These are phyloP conservation scores for Trichopria drosophilae DNA, from an alignment of 2,888 invertebrate species.

Conservation along the genomic window DNA sequence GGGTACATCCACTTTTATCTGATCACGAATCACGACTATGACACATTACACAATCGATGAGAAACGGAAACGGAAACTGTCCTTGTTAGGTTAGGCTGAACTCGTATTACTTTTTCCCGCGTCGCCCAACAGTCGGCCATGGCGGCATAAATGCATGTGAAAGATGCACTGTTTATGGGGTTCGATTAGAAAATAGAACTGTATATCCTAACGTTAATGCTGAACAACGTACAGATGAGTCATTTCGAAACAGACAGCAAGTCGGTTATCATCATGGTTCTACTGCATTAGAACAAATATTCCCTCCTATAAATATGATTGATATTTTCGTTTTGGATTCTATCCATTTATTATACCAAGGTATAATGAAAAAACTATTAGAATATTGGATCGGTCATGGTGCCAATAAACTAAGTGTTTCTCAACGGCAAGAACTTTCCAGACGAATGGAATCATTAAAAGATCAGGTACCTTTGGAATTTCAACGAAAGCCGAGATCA, in stretches of 20 bases:
- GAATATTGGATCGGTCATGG: no score
- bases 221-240: not conserved
- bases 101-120: no score
- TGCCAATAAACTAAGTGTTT: not conserved
- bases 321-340: slow-evolving; percentile 24
- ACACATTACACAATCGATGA: no score
- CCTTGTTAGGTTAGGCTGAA: no score
- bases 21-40: no score
- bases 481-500: slow-evolving; percentile 29
- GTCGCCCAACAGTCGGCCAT: no score
- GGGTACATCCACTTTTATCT: no score
- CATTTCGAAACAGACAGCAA: not conserved
- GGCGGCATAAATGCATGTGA: no score
- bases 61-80: no score
- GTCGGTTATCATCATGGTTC: not conserved
- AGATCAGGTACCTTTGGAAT: slow-evolving; percentile 28
- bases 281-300: no score
- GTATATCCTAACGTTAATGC: not conserved
- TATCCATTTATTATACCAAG: slow-evolving; percentile 24
- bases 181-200: not conserved
- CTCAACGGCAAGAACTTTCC: slow-evolving; percentile 7
- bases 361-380: slow-evolving; percentile 16
- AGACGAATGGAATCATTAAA: slow-evolving; percentile 7
- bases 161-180: no score
- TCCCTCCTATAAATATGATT: slow-evolving; percentile 13